Evolutionary conservation across 1,140 invertebrate genomes (phyloP).

Genomic region (Steinernema feltiae): DNA sequence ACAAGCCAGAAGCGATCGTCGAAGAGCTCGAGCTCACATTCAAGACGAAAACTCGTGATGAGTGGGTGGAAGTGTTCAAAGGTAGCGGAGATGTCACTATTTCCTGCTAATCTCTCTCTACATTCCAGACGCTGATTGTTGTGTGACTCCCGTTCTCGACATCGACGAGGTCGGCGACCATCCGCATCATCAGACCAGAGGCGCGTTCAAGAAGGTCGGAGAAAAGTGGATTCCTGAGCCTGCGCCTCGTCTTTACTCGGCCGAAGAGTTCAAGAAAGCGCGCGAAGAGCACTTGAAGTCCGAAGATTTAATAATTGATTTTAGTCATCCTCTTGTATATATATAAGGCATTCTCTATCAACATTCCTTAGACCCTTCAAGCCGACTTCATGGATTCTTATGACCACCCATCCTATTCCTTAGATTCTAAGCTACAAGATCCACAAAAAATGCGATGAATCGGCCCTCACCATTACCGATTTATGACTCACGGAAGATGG

Average conservation of each 20-base stretch:
- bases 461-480: too few species aligned
- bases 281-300: not conserved
- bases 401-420: too few species aligned
- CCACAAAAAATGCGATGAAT: too few species aligned
- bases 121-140: slow-evolving; percentile 71
- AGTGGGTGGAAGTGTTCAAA: slow-evolving; percentile 84
- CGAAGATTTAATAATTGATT: not conserved
- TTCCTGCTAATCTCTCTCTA: slow-evolving; percentile 8
- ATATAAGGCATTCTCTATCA: too few species aligned
- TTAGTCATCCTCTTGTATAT: too few species aligned
- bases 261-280: slow-evolving; percentile 26
- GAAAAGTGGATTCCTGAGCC: slow-evolving; percentile 35
- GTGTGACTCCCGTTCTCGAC: slow-evolving; percentile 81
- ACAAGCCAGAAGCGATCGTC: slow-evolving; percentile 64
- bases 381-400: too few species aligned
- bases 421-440: too few species aligned
- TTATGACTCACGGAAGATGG: too few species aligned
- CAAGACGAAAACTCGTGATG: slow-evolving; percentile 72
- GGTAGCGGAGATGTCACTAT: slow-evolving; percentile 34
- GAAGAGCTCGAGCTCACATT: slow-evolving; percentile 70
- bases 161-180: slow-evolving; percentile 67
- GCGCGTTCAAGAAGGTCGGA: slow-evolving; percentile 30
- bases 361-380: too few species aligned
- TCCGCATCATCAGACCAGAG: slow-evolving; percentile 50
- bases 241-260: slow-evolving; percentile 26